Conservation (phyloP, 2,113 vertebrate genomes). For the Peromyscus leucopus region DNA sequence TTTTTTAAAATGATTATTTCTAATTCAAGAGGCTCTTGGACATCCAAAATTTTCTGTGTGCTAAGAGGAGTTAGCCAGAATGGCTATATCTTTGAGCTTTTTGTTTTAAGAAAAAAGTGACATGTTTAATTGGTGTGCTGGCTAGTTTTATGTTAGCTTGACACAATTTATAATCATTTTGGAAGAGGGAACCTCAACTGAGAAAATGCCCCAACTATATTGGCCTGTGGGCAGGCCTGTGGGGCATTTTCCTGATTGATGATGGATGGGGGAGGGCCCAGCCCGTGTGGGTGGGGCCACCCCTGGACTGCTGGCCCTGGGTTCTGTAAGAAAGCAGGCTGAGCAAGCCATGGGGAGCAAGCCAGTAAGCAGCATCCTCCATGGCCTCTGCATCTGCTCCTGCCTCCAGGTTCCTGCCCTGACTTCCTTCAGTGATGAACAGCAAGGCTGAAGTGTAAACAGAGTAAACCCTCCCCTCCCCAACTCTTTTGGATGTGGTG, state of each 20-base stretch:
- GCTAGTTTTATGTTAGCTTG: not conserved
- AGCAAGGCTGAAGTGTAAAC: not conserved
- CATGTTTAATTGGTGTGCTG: not conserved
- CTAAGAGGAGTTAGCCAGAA: not conserved
- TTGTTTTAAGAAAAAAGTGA: constrained; percentile 58
- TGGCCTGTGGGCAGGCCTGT: not conserved
- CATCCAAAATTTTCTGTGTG: constrained; percentile 37
- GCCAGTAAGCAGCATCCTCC: not conserved
- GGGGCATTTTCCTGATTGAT: not conserved
- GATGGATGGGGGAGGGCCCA: not conserved
- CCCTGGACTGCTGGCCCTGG: not conserved
- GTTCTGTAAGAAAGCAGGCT: not conserved
- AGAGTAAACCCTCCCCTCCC: not conserved
- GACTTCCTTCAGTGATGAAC: not conserved
- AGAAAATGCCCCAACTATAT: not conserved
- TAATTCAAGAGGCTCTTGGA: constrained; percentile 34
- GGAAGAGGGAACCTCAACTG: not conserved
- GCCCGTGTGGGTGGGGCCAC: not conserved
- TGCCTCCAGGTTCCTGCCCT: not conserved
- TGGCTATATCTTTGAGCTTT: constrained; percentile 21
- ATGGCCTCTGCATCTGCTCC: not conserved
- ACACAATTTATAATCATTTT: not conserved
- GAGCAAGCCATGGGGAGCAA: not conserved
- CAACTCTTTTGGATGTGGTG: not conserved
- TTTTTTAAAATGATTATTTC: not conserved